phyloP scores from a whole-genome alignment of 2,113 vertebrate genomes.

The Arothron firmamentum region DNA sequence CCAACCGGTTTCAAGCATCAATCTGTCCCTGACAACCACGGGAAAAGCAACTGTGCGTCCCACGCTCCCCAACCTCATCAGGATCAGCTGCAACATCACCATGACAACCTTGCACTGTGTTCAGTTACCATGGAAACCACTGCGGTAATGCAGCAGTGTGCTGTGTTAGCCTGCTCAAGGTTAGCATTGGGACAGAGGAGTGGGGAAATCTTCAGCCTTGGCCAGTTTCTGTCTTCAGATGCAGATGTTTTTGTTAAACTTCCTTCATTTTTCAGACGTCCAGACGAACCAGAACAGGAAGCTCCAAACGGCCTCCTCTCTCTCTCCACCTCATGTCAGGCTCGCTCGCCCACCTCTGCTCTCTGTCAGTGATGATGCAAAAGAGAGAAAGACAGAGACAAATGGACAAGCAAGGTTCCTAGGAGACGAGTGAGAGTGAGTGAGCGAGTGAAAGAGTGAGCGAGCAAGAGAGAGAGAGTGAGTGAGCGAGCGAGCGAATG shows the following conservation, averaged over 20 bases:
- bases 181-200: no score
- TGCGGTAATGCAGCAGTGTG: background rate
- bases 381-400: slow-evolving; percentile 15
- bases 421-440: slow-evolving; percentile 38
- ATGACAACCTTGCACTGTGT: background rate
- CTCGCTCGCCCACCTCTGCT: slow-evolving; percentile 25
- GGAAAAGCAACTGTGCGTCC: no score
- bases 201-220: no score
- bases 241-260: no score
- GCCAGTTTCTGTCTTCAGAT: no score
- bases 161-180: no score
- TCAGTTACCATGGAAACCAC: slow-evolving; percentile 14
- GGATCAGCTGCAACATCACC: background rate
- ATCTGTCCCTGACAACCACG: no score
- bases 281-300: no score
- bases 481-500: slow-evolving; percentile 13
- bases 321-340: background rate
- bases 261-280: no score
- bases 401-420: slow-evolving; percentile 36
- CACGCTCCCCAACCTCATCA: no score
- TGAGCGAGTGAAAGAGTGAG: background rate
- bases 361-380: slow-evolving; percentile 57
- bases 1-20: no score
- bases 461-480: slow-evolving; percentile 36
- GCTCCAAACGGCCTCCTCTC: background rate